Conservation (phyloP, 2,888 invertebrate genomes). For the Lathronympha strigana region DNA sequence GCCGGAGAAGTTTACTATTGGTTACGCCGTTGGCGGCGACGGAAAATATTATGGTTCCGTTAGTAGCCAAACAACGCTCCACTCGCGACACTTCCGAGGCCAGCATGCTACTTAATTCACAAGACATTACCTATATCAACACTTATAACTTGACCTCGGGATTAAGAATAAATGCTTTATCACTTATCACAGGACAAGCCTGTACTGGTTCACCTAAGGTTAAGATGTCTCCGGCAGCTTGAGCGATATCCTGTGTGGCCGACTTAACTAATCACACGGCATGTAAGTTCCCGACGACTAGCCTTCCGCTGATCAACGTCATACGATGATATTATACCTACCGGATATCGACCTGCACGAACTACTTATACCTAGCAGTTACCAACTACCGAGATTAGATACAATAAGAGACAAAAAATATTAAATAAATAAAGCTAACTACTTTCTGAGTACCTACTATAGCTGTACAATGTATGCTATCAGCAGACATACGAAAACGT, state of each 20-base stretch:
- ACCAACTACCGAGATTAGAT: no score
- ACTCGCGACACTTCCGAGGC: background rate
- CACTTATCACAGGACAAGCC: background rate
- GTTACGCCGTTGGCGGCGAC: slow-evolving; percentile 27
- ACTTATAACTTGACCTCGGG: background rate
- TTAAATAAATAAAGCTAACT: background rate
- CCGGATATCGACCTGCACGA: background rate
- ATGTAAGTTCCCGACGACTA: background rate
- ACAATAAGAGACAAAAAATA: background rate
- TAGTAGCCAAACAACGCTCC: slow-evolving; percentile 26
- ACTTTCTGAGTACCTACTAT: no score
- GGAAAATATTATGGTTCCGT: slow-evolving; percentile 39
- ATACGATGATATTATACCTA: background rate
- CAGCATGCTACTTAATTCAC: background rate
- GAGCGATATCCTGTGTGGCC: background rate
- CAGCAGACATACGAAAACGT: slow-evolving; percentile 13
- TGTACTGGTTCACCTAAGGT: background rate
- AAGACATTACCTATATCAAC: no score
- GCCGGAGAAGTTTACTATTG: slow-evolving; percentile 30
- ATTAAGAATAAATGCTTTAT: background rate
- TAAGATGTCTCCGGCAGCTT: background rate
- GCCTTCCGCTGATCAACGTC: background rate
- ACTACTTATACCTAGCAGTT: no score
- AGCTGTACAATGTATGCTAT: no score
- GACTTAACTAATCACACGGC: background rate